These are phyloP conservation scores for Okamejei kenojei DNA, from an alignment of 2,797 vertebrate genomes.

Conservation along the genomic window DNA sequence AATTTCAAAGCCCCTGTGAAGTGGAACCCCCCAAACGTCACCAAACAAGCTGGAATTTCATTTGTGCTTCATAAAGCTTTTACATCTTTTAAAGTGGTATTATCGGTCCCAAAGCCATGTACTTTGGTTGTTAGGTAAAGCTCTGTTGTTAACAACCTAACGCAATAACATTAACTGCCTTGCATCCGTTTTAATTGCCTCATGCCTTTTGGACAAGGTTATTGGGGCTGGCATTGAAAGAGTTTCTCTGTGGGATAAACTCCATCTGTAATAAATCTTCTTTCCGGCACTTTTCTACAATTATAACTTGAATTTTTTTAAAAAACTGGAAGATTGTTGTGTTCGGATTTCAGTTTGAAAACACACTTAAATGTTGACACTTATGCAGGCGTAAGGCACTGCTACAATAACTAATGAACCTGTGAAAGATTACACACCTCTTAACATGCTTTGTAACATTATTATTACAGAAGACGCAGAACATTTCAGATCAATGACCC, in stretches of 20 bases:
- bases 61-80: background rate
- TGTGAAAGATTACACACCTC: background rate
- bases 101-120: background rate
- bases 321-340: background rate
- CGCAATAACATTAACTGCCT: background rate
- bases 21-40: background rate
- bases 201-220: background rate
- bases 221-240: background rate
- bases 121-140: background rate
- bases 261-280: background rate
- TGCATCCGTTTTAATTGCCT: background rate
- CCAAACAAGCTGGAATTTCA: background rate
- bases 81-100: background rate
- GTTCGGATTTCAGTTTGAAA: background rate
- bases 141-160: conserved; percentile 21
- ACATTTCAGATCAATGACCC: too few species aligned
- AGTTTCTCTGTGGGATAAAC: too few species aligned
- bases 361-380: background rate
- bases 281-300: background rate
- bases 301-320: background rate
- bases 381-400: background rate
- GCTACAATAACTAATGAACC: background rate
- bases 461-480: background rate
- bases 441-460: background rate
- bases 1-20: background rate